Evolutionary conservation across 2,797 vertebrate species (phyloP).

Genomic region (Enteromius mattozi): DNA sequence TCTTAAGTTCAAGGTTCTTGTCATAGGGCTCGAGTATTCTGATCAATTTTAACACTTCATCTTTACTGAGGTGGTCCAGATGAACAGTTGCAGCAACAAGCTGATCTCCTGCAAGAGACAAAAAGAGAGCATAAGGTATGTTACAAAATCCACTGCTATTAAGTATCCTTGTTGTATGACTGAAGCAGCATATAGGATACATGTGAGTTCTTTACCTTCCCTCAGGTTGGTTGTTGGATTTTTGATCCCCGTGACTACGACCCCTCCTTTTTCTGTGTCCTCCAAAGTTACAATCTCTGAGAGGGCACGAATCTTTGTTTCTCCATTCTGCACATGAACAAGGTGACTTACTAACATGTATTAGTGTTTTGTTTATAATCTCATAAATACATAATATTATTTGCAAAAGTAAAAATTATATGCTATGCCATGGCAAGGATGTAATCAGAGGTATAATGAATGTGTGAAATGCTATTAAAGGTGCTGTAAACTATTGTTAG

Average conservation of each 20-base stretch:
- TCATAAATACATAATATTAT: background rate
- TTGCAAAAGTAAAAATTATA: background rate
- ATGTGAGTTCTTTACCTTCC: constrained; percentile 36
- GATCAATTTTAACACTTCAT: constrained; percentile 73
- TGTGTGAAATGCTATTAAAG: background rate
- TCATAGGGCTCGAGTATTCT: constrained; percentile 77
- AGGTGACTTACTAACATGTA: background rate
- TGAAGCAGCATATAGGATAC: background rate
- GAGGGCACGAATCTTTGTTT: constrained; percentile 55
- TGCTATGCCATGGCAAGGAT: background rate
- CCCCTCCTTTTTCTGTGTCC: constrained; percentile 62
- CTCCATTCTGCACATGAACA: constrained; percentile 61
- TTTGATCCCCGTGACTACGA: constrained; percentile 44
- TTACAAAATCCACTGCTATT: background rate
- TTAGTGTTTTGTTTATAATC: constrained; percentile 11
- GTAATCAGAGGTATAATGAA: background rate
- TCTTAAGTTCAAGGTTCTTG: constrained; percentile 76
- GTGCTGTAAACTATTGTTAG: background rate
- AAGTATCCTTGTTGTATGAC: background rate
- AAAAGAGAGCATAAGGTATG: background rate
- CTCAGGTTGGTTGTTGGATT: constrained; percentile 19
- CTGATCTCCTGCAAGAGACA: constrained; percentile 69
- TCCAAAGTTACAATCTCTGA: constrained; percentile 68
- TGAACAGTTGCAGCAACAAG: constrained; percentile 79
- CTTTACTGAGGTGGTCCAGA: constrained; percentile 75